These are phyloP conservation scores for Mycteria americana DNA, from an alignment of 2,797 vertebrate species.

Conservation along the genomic window DNA sequence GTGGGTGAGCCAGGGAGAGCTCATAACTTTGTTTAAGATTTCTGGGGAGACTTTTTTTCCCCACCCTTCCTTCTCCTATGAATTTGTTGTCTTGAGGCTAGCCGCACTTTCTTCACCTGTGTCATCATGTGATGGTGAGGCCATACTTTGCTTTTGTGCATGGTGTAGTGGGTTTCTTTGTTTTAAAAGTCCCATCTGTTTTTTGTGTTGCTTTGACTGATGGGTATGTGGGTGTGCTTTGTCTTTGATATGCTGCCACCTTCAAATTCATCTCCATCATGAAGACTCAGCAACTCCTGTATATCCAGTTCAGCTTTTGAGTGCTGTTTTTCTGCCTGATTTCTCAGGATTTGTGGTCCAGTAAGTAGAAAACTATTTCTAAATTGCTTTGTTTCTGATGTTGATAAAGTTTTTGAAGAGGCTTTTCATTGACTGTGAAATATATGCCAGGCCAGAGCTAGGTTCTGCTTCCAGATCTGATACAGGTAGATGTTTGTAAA, in stretches of 20 bases:
- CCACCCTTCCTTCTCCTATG: background rate
- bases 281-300: background rate
- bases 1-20: background rate
- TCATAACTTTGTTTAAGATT: background rate
- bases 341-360: background rate
- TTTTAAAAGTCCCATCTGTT: background rate
- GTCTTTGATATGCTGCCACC: background rate
- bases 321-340: background rate
- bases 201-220: background rate
- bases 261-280: background rate
- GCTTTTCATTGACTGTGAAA: background rate
- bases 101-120: fast-evolving
- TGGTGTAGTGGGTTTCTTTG: background rate
- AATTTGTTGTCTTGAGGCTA: background rate
- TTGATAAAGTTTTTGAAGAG: background rate
- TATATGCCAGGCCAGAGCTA: background rate
- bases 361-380: background rate
- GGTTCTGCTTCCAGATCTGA: background rate
- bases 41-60: background rate
- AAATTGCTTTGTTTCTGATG: background rate
- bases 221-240: fast-evolving
- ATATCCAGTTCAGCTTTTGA: background rate
- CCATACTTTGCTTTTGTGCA: background rate
- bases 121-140: background rate
- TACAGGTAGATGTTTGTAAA: background rate